Evolutionary conservation across 2,113 vertebrate genomes (phyloP).

Genomic region (Acanthochromis polyacanthus): DNA sequence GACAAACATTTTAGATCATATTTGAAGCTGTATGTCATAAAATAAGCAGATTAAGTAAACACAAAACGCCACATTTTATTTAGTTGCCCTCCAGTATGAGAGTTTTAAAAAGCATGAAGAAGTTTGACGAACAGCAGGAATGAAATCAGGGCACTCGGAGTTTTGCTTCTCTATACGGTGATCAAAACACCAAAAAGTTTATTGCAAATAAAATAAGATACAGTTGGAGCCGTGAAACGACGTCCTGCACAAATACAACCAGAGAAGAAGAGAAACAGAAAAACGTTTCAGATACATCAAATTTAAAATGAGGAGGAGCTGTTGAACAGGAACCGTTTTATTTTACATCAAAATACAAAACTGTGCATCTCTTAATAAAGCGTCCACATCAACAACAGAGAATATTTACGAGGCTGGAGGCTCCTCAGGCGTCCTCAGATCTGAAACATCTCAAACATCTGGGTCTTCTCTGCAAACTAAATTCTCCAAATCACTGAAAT

Average conservation of each 20-base stretch:
- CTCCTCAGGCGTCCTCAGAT: background rate
- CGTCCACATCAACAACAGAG: constrained; percentile 37
- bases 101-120: too few relatives aligned
- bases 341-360: constrained; percentile 69
- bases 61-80: too few relatives aligned
- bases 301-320: constrained; percentile 44
- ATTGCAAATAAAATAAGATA: constrained; percentile 75
- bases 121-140: background rate
- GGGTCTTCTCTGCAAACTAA: too few relatives aligned
- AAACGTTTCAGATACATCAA: constrained; percentile 22
- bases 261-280: constrained; percentile 36
- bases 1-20: too few relatives aligned
- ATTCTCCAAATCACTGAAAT: too few relatives aligned
- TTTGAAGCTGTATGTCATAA: too few relatives aligned
- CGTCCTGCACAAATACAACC: constrained; percentile 61
- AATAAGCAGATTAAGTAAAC: too few relatives aligned
- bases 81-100: too few relatives aligned
- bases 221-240: constrained; percentile 39
- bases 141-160: constrained; percentile 8
- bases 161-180: constrained; percentile 69
- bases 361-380: constrained; percentile 44
- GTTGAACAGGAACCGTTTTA: constrained; percentile 29
- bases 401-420: constrained; percentile 6
- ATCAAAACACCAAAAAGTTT: constrained; percentile 77
- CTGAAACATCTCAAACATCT: too few relatives aligned